Percentiles rank a stretch among this genome's conserved stretches.
Evolutionary conservation across 2,888 invertebrate species (phyloP).

Genomic region (Troides oblongomaculatus): DNA sequence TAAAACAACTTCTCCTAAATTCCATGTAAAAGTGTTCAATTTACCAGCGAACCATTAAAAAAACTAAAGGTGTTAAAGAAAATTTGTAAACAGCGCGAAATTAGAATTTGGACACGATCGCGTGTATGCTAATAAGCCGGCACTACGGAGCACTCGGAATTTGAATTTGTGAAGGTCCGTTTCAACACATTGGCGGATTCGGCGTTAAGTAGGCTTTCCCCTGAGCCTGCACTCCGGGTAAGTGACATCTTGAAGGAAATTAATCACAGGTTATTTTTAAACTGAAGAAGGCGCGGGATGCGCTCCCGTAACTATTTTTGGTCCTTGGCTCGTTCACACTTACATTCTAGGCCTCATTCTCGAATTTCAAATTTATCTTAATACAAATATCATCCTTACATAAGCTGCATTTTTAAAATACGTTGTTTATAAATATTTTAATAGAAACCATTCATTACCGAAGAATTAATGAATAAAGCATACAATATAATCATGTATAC

Average conservation of each 20-base stretch:
- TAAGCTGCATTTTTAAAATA: conserved; percentile 3
- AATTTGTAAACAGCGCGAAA: conserved; percentile 47
- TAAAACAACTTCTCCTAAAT: conserved; percentile 33
- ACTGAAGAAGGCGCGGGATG: conserved; percentile 58
- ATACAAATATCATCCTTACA: conserved; percentile 32
- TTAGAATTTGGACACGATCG: conserved; percentile 53
- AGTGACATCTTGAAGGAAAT: conserved; percentile 64
- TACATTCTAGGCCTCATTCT: conserved; percentile 63
- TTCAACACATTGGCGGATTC: conserved; percentile 54
- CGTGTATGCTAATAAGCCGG: conserved; percentile 59
- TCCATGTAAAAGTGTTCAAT: conserved; percentile 30
- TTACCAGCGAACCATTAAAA: conserved; percentile 33
- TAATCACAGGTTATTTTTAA: conserved; percentile 68
- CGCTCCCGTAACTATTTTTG: conserved; percentile 71
- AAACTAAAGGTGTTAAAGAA: conserved; percentile 39
- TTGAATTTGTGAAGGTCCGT: conserved; percentile 61
- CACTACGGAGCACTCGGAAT: conserved; percentile 50
- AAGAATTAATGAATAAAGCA: conserved; percentile 21
- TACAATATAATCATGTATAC: conserved; percentile 2
- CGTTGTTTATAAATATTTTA: conserved; percentile 6
- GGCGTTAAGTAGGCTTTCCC: conserved; percentile 52
- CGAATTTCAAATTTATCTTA: conserved; percentile 54
- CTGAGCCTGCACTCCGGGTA: conserved; percentile 59
- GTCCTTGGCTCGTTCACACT: conserved; percentile 62
- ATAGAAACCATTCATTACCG: not conserved